Conservation (phyloP, 1,140 invertebrate genomes). For the Drosophila tani region DNA sequence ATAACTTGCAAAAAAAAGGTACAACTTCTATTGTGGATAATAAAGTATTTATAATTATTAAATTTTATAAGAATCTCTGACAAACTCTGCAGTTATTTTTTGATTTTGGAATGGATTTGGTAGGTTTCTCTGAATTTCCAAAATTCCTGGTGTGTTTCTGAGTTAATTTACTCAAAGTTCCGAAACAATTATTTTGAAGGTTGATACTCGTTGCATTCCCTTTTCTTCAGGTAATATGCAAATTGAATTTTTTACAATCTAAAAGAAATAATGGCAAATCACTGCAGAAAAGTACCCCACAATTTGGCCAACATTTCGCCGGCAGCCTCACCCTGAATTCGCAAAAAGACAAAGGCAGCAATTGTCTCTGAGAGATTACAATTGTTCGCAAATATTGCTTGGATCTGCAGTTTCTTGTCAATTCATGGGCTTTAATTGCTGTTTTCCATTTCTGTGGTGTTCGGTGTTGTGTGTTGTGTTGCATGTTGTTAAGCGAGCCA, state of each 20-base stretch:
- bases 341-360: conserved; percentile 41
- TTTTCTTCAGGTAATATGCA: conserved; percentile 15
- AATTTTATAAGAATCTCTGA: neutral
- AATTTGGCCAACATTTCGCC: conserved; percentile 65
- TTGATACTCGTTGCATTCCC: conserved; percentile 3
- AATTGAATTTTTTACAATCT: conserved; percentile 15
- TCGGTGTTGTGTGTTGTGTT: conserved; percentile 8
- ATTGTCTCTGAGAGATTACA: conserved; percentile 48
- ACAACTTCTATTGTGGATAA: neutral
- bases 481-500: conserved; percentile 33
- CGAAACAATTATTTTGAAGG: conserved; percentile 16
- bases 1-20: neutral
- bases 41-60: no score
- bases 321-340: conserved; percentile 61
- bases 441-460: conserved; percentile 36
- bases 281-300: conserved; percentile 50
- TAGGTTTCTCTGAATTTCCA: neutral
- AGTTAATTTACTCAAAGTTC: neutral
- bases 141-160: neutral
- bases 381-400: conserved; percentile 56
- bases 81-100: neutral
- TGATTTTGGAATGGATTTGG: neutral
- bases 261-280: conserved; percentile 58
- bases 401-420: conserved; percentile 73
- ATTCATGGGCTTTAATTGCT: conserved; percentile 78